These are phyloP conservation scores for Choloepus hoffmanni DNA, from an alignment of 2,113 vertebrate genomes.

Conservation along the genomic window DNA sequence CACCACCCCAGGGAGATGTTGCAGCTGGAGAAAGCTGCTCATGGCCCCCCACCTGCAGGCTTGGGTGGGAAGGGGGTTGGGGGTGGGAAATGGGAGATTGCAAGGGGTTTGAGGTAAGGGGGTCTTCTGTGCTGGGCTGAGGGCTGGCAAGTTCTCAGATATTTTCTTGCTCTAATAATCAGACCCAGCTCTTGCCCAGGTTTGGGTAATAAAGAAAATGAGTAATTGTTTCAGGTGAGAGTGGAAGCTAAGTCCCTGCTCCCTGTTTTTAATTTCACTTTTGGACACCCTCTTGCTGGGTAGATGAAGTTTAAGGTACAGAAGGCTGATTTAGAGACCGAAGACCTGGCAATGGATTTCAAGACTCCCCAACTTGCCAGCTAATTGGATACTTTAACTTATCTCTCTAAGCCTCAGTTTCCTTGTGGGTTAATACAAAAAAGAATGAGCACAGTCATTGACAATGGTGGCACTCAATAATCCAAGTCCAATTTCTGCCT, in stretches of 20 bases:
- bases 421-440: not conserved
- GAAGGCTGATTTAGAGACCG: not conserved
- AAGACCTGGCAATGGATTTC: not conserved
- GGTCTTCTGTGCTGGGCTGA: not conserved
- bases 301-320: not conserved
- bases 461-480: not conserved
- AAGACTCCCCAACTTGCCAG: constrained; percentile 19
- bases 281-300: not conserved
- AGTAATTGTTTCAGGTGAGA: not conserved
- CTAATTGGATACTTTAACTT: not conserved
- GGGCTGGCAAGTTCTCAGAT: not conserved
- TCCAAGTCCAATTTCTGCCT: not conserved
- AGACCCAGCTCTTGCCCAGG: not conserved
- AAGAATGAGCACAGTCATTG: not conserved
- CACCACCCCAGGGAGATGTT: constrained; percentile 15
- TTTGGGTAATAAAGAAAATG: not conserved
- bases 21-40: constrained; percentile 19
- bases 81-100: not conserved
- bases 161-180: not conserved
- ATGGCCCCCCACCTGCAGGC: not conserved
- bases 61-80: not conserved
- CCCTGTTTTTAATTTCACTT: not conserved
- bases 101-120: not conserved
- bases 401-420: not conserved
- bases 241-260: not conserved